These are phyloP conservation scores for Schizothorax lantsangensis DNA, from an alignment of 2,797 vertebrate genomes.

Conservation along the genomic window DNA sequence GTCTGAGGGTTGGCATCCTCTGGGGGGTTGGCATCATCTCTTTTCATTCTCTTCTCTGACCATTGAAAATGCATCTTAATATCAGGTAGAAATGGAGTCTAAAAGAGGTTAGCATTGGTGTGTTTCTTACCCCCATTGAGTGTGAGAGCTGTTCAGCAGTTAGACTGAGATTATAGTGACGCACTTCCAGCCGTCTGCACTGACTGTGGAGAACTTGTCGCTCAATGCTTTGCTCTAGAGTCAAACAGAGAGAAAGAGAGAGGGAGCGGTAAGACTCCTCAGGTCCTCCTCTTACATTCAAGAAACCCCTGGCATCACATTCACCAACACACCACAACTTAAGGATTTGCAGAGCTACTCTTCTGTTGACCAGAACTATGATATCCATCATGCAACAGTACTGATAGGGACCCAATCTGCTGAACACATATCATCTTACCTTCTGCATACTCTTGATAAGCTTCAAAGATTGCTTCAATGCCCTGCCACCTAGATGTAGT, in stretches of 20 bases:
- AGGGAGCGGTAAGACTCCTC: neutral
- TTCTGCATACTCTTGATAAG: slow-evolving; percentile 97
- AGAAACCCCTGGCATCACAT: slow-evolving; percentile 22
- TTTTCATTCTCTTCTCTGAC: too few species aligned
- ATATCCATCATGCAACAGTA: slow-evolving; percentile 1
- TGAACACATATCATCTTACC: slow-evolving; percentile 73
- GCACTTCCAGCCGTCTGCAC: slow-evolving; percentile 93
- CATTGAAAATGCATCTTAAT: neutral
- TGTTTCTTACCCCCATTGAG: slow-evolving; percentile 92
- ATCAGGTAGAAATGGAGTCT: neutral
- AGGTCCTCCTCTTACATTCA: slow-evolving; percentile 45
- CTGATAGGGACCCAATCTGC: neutral
- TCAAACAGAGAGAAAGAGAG: slow-evolving; percentile 3
- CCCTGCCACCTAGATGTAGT: slow-evolving; percentile 90
- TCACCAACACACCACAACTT: slow-evolving; percentile 9
- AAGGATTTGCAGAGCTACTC: neutral
- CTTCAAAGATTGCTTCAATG: slow-evolving; percentile 96
- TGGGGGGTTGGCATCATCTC: too few species aligned
- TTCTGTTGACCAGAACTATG: neutral
- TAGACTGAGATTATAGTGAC: slow-evolving; percentile 95
- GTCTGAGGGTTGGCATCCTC: too few species aligned
- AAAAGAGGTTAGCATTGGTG: neutral
- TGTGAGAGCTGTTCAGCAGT: slow-evolving; percentile 95
- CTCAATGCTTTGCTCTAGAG: slow-evolving; percentile 92
- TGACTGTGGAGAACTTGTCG: slow-evolving; percentile 94